A percentile compares a stretch with the other conserved stretches of the same genome.
phyloP scores from a whole-genome alignment of 2,888 invertebrate genomes.

The Amblyjoppa fuscipennis region DNA sequence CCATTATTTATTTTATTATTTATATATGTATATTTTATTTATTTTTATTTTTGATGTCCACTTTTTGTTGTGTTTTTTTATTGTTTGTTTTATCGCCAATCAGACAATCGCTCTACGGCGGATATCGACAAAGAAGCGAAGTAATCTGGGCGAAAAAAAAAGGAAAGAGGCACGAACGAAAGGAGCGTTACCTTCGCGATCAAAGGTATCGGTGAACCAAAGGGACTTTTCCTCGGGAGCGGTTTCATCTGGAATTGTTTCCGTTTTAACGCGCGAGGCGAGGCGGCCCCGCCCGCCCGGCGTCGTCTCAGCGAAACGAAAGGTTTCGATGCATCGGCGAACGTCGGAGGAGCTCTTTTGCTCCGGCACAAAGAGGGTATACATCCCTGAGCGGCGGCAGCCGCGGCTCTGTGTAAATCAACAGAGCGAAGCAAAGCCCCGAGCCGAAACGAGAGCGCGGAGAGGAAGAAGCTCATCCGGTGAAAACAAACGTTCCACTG shows the following conservation, averaged over 20 bases:
- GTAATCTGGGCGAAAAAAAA: neutral
- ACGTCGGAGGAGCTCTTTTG: slow-evolving; percentile 11
- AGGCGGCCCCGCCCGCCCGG: neutral
- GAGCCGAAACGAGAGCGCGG: slow-evolving; percentile 21
- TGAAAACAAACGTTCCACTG: slow-evolving; percentile 47
- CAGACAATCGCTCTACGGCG: neutral
- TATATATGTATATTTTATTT: no score
- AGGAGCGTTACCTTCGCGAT: neutral
- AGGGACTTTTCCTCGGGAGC: neutral
- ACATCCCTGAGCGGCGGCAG: neutral
- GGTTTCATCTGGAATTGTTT: slow-evolving; percentile 44
- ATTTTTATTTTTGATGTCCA: no score
- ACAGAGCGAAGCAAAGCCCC: slow-evolving; percentile 32
- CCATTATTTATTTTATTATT: slow-evolving; percentile 3
- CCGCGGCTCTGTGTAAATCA: slow-evolving; percentile 23
- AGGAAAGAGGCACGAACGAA: neutral
- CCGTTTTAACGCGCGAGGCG: slow-evolving; percentile 13
- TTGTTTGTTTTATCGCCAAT: neutral
- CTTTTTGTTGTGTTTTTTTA: neutral
- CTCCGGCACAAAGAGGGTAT: slow-evolving; percentile 44
- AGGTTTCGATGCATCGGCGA: slow-evolving; percentile 49
- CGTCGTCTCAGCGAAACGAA: slow-evolving; percentile 31
- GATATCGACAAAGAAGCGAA: neutral
- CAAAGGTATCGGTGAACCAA: neutral
- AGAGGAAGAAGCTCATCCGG: slow-evolving; percentile 32